A percentile compares a stretch with the other conserved stretches of the same genome.
phyloP scores from a whole-genome alignment of 2,797 vertebrate species.

The Sylvia borin region DNA sequence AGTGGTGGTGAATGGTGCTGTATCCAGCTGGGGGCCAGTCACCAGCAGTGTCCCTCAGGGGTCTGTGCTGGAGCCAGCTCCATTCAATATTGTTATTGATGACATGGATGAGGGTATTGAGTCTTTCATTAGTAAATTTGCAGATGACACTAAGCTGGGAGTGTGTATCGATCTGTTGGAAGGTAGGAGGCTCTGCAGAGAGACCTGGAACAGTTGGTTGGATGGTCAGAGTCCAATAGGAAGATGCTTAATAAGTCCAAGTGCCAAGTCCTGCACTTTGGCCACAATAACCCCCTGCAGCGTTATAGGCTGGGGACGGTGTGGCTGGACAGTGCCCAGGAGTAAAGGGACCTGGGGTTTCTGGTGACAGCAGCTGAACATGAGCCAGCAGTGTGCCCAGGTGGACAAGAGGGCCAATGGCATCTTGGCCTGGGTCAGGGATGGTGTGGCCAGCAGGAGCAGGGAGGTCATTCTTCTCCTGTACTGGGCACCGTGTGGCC shows the following conservation, averaged over 20 bases:
- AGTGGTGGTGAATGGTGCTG: fast-evolving
- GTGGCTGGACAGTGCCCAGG: background rate
- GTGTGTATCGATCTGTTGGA: fast-evolving
- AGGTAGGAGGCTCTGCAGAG: background rate
- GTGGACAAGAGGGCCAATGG: background rate
- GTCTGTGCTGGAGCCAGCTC: fast-evolving
- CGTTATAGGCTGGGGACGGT: fast-evolving
- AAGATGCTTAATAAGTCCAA: background rate
- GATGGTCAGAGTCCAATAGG: background rate
- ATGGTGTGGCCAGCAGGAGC: background rate
- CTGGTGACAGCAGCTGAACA: background rate
- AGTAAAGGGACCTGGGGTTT: fast-evolving
- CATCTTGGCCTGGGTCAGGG: background rate
- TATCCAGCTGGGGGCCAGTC: fast-evolving
- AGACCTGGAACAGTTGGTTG: background rate
- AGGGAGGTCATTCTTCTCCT: background rate
- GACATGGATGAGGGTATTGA: background rate
- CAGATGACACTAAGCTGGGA: background rate
- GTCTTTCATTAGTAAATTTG: background rate
- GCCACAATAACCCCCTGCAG: too few species aligned
- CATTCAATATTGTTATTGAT: background rate
- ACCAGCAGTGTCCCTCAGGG: background rate
- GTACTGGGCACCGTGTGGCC: fast-evolving
- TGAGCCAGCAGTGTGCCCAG: background rate
- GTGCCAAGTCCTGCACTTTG: fast-evolving